These are phyloP conservation scores for Whitmania pigra DNA, from an alignment of 1,140 invertebrate species.

Conservation along the genomic window DNA sequence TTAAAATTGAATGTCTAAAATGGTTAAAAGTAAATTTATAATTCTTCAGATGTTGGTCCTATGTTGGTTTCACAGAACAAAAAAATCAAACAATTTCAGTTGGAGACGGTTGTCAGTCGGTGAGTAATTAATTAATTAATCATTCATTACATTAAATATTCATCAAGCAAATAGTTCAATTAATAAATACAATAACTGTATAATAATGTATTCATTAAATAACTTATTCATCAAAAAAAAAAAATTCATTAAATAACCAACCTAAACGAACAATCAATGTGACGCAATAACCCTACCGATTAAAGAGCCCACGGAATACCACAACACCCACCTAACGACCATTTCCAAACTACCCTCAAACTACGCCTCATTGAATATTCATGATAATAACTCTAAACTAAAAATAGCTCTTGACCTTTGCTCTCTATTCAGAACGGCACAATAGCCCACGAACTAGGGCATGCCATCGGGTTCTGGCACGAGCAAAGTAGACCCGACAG, in stretches of 20 bases:
- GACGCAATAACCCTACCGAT: too few species aligned
- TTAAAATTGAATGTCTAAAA: too few species aligned
- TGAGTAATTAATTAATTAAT: conserved; percentile 8
- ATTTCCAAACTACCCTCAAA: background rate
- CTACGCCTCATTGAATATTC: too few species aligned
- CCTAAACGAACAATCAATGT: too few species aligned
- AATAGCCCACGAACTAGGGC: conserved; percentile 40
- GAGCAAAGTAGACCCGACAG: conserved; percentile 35
- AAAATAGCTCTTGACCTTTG: conserved; percentile 10
- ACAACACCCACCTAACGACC: too few species aligned
- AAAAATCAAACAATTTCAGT: conserved; percentile 24
- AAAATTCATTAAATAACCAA: background rate
- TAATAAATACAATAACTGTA: background rate
- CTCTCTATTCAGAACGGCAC: conserved; percentile 35
- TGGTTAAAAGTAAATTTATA: too few species aligned
- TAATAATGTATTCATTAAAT: background rate
- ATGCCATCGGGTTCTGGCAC: conserved; percentile 41
- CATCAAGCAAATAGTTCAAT: background rate
- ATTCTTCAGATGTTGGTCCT: conserved; percentile 23
- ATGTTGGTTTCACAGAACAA: conserved; percentile 24
- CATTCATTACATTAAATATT: background rate
- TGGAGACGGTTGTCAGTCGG: conserved; percentile 25
- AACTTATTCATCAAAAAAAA: background rate
- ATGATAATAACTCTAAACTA: background rate
- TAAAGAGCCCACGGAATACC: too few species aligned